These are phyloP conservation scores for Myiagra hebetior DNA, from an alignment of 2,113 vertebrate species.

Conservation along the genomic window DNA sequence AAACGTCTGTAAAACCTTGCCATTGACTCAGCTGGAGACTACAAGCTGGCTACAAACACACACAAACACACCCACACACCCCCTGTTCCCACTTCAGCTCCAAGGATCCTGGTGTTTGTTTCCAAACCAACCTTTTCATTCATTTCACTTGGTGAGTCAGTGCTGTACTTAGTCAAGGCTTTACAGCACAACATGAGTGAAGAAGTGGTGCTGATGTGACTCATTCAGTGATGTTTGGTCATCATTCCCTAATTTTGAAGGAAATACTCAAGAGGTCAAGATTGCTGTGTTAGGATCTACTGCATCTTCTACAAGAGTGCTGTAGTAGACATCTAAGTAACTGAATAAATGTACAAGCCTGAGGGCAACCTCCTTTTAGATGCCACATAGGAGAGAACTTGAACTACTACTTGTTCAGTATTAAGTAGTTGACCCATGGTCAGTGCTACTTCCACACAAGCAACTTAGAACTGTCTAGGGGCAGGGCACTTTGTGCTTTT, in stretches of 20 bases:
- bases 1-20: not conserved
- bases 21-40: not conserved
- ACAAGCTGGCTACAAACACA: not conserved
- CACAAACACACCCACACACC: accelerated
- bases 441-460: not conserved
- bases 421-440: not conserved
- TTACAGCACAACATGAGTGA: not conserved
- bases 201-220: not conserved
- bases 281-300: not conserved
- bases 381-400: not conserved
- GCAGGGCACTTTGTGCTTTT: not conserved
- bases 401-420: not conserved
- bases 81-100: not conserved
- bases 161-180: not conserved
- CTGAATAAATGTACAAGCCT: not conserved
- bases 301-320: not conserved
- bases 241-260: not conserved
- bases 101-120: not conserved
- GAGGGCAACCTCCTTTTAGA: not conserved
- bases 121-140: not conserved
- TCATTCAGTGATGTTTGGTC: not conserved
- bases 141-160: not conserved
- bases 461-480: not conserved
- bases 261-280: not conserved
- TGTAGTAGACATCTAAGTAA: not conserved